Base-by-base conservation (phyloP, 2,888 invertebrate species). In the Eueremaeus valkanovi region DNA sequence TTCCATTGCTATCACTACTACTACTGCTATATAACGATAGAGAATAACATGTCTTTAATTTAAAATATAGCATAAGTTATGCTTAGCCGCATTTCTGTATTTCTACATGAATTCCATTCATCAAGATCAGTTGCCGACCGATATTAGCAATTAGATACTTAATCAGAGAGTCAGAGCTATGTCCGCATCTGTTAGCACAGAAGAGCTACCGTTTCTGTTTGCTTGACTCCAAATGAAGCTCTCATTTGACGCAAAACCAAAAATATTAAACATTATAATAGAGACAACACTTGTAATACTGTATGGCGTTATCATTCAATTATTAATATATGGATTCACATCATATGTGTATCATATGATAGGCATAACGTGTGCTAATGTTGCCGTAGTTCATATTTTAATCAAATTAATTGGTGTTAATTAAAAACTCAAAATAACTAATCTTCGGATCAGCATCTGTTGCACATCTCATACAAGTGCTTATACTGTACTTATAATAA, bases 371-470 rank as follows among this genome's bases (percentile, higher is more conserved):
- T 58, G 40, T 36, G 66, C 36, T 21, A 66, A 36, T n/a, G 5
- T 36, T 51, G n/a, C 21, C 2, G 5, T 18, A 61, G 11, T 33
- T 29, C 16, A 61, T 66, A 66, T 66, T 21, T 66, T 21, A 66
- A 66, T 21, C 36, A 66, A 66, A 8, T 66, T 3, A 66, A 66
- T 58, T 6, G 24, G 8, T 36, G 66, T 66, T 66, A 66, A 66
- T 66, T 66, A 66, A 66, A 66, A 66, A 6, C 31, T 18, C 9
- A 27, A 36, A 36, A 21, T 11, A 66, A 66, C 66, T 36, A 66
- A 36, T 66, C 66, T 66, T 36, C 36, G 21, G 36, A 66, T 66
- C 36, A 8, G 66, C 66, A 66, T 66, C 66, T 66, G 66, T 66
- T 66, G 66, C 66, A 66, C 58, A 58, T 16, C 27, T 8, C 2